These are phyloP conservation scores for Metallyticus violacea DNA, from an alignment of 2,888 invertebrate genomes.

Conservation along the genomic window DNA sequence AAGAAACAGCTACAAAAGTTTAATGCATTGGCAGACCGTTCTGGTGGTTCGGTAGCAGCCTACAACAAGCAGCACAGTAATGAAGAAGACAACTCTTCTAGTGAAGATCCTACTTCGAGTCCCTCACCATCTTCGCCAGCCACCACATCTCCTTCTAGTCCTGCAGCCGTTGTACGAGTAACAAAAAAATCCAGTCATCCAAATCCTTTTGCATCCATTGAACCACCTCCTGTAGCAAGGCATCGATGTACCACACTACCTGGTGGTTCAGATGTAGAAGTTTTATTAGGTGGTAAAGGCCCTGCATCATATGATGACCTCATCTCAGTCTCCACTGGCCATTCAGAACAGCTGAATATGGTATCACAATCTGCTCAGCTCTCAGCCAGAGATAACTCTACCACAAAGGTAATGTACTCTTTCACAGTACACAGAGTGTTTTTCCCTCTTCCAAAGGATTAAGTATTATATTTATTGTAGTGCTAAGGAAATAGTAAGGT, in stretches of 20 bases:
- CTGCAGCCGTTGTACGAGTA: constrained; percentile 15
- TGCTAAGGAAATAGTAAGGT: no score
- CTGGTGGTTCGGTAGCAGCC: neutral
- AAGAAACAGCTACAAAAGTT: constrained; percentile 16
- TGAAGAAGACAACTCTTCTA: constrained; percentile 19
- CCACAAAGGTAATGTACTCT: neutral
- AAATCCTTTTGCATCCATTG: constrained; percentile 25
- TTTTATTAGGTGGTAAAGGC: neutral
- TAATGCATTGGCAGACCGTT: neutral
- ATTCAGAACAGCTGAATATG: constrained; percentile 2
- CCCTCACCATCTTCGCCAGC: constrained; percentile 24
- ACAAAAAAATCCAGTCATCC: constrained; percentile 4
- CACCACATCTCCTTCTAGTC: constrained; percentile 25
- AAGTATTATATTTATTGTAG: neutral
- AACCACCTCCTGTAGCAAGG: constrained; percentile 20
- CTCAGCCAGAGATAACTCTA: neutral
- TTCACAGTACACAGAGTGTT: neutral
- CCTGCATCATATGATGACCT: constrained; percentile 5
- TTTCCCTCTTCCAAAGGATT: neutral
- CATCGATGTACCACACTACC: neutral
- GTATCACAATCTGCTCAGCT: neutral
- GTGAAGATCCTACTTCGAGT: constrained; percentile 27
- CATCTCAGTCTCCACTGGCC: constrained; percentile 3
- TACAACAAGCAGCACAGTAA: constrained; percentile 20
- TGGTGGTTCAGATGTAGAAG: constrained; percentile 4